Base-by-base conservation (phyloP, 1,140 invertebrate genomes). In the Galleria mellonella region DNA sequence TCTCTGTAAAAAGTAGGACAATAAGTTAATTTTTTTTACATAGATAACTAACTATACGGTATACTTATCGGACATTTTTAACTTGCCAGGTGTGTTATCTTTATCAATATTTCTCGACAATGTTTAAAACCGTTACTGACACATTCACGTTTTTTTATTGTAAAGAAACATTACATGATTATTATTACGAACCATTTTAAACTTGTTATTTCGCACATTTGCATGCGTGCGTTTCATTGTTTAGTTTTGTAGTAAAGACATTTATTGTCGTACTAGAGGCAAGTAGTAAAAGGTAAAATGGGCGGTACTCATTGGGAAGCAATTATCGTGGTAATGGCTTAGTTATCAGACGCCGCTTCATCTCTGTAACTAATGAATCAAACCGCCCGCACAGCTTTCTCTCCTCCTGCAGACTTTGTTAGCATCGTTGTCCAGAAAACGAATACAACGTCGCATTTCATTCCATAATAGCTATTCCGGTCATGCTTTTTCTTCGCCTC, bases 311-410 rank as follows among this genome's bases (percentile, higher is more conserved):
- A 50, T 55, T 55, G 51, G 57, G 46, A 59, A 53, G 60, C 63
- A 71, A 81, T 77, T 74, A 81, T 58, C 55, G 31, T 38, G 40
- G 55, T 72, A 75, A 74, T 74, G 56, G 61, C 58, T 61, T 76
- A 50, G 57, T 71, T 81, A 77, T 77, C 64, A 62, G 59, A 62
- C 52, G 43, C 55, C 52, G 50, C 59, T 56, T 62, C 67, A 66
- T 62, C 54, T 63, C 48, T 46, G 57, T 59, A 54, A 52, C 51
- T 66, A 68, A 68, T 68, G 53, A 72, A 67, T 62, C 58, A 39
- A 58, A 55, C 44, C 36, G 35, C 55, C 44, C 37, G 32, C 51
- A 33, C 45, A 37, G 51, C 48, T 62, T 67, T 63, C 60, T 56
- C 55, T 51, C 43, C 32, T 48, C 47, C 28, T 48, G 54, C 51